These are phyloP conservation scores for Galaxias olidus DNA, from an alignment of 2,797 vertebrate genomes.

Conservation along the genomic window DNA sequence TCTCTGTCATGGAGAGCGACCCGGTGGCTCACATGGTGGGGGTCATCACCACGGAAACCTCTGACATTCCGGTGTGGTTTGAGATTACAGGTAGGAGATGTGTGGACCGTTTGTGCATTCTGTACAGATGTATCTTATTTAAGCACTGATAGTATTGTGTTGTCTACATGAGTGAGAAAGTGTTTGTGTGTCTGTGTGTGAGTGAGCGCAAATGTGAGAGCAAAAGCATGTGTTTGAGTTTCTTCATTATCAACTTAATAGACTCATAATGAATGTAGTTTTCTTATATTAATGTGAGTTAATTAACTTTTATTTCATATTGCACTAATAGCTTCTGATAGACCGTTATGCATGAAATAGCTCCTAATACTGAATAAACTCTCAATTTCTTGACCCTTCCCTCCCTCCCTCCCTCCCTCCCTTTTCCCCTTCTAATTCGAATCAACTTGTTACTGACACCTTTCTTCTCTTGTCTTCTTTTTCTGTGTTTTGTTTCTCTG, in stretches of 20 bases:
- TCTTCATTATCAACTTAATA: too few species aligned
- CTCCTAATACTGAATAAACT: conserved; percentile 33
- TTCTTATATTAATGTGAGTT: too few species aligned
- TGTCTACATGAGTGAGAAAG: too few species aligned
- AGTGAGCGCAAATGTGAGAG: conserved; percentile 11
- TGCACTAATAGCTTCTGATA: conserved; percentile 16
- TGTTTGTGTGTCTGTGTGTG: conserved; percentile 9
- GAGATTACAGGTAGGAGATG: conserved; percentile 89
- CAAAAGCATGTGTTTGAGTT: too few species aligned
- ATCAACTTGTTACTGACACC: conserved; percentile 67
- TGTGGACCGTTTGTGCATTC: not conserved
- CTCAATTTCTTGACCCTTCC: conserved; percentile 25
- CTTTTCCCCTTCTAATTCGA: conserved; percentile 61
- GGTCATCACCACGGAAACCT: conserved; percentile 88
- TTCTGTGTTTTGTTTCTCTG: conserved; percentile 57
- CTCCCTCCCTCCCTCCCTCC: conserved; percentile 37
- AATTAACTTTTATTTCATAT: not conserved
- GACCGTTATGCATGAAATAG: conserved; percentile 40
- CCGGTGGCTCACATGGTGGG: conserved; percentile 97
- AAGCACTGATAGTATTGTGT: too few species aligned
- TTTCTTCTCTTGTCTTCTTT: conserved; percentile 57
- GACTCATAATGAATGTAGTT: too few species aligned
- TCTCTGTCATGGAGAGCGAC: conserved; percentile 97
- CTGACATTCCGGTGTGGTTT: conserved; percentile 89
- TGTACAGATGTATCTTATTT: not conserved